Conservation (phyloP, 2,113 vertebrate genomes). For the Lepidothrix coronata region DNA sequence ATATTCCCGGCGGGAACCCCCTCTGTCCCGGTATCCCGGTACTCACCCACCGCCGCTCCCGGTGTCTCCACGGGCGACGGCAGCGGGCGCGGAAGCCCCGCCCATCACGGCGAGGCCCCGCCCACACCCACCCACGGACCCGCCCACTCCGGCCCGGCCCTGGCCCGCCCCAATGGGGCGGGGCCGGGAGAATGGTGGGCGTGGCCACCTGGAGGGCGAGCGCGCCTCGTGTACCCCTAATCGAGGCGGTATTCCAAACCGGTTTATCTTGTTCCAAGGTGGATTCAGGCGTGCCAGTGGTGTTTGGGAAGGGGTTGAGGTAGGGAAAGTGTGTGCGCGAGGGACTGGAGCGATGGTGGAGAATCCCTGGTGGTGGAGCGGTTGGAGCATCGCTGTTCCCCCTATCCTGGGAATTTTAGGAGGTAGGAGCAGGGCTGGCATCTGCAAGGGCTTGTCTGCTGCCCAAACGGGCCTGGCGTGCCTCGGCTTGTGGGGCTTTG, state of each 20-base stretch:
- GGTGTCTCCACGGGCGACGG: constrained; percentile 61
- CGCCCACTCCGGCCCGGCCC: neutral
- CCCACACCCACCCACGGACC: neutral
- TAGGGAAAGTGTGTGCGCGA: rapidly evolving
- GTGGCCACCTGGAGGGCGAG: rapidly evolving
- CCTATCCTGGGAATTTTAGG: neutral
- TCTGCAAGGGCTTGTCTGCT: neutral
- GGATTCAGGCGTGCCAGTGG: rapidly evolving
- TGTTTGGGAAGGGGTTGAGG: neutral
- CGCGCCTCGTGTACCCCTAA: neutral
- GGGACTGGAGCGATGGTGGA: rapidly evolving
- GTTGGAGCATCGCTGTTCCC: neutral
- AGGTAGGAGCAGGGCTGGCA: neutral
- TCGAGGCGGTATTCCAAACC: rapidly evolving
- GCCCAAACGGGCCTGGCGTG: neutral
- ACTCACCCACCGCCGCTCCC: constrained; percentile 7
- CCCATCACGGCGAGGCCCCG: neutral
- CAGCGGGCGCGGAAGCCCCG: neutral
- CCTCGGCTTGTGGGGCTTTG: neutral
- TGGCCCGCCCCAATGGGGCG: neutral
- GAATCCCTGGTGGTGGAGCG: rapidly evolving
- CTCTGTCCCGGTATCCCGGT: neutral
- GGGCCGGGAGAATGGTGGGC: rapidly evolving
- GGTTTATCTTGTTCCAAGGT: rapidly evolving
- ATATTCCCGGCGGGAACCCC: neutral